Base-by-base conservation (phyloP, 2,797 vertebrate species). In the Pelobates cultripes region DNA sequence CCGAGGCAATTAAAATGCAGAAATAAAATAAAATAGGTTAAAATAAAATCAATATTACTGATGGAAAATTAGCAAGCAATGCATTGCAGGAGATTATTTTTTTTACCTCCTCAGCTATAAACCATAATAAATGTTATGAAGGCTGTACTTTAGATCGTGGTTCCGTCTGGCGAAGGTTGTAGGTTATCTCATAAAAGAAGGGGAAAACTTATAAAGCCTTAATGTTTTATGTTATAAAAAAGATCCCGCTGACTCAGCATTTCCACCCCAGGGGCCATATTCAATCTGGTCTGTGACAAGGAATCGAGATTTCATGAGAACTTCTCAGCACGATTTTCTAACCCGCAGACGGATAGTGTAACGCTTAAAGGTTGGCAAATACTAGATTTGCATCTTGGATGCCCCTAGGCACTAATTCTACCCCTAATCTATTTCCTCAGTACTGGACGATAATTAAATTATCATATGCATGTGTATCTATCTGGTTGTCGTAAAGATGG, bases 181-280 rank as follows among this genome's bases (percentile, higher is more conserved):
- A 57, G 55, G 55, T 57, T 57, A 57, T 12, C 55, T 57, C 55
- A 57, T 57, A 57, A 57, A 57, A 66, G 63, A 42, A 68, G 66
- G 41, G 2, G 28, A n/a, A 66, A 41, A 66, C 55, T 28, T 7
- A 66, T 66, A 66, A 66, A 66, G 14, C 14, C 8, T 28, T 66
- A 57, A 57, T 57, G 55, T 57, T 57, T 57, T 4, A 57, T 12
- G 1, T 57, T 57, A 57, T 57, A 57, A 9, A 57, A 57, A 57
- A 57, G 55, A 57, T 57, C 8, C 55, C 9, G 55, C 55, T 57
- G 7, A 12, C 7, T 14, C 55, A 57, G 55, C 55, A 12, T 15
- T 14, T 57, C 9, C 55, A 57, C 10, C 14, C 55, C 7, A 14
- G 10, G 9, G 55, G 9, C 9, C 55, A 9, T 12, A 57, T 12